These are phyloP conservation scores for Meteorus sp. DNA, from an alignment of 1,140 invertebrate genomes.

Conservation along the genomic window DNA sequence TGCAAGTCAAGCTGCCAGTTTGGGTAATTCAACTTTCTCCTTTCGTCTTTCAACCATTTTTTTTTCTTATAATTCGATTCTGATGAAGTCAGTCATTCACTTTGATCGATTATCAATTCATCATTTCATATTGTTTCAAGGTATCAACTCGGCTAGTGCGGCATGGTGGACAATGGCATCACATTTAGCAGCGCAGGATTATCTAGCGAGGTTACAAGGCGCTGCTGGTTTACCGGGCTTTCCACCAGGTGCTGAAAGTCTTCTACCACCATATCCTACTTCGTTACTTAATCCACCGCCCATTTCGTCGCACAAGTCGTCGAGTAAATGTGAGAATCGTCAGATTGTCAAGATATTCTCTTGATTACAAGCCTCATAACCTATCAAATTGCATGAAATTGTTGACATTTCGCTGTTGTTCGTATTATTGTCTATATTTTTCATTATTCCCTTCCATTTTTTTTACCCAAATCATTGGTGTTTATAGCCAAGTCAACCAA, in stretches of 20 bases:
- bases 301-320: slow-evolving; percentile 55
- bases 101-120: neutral
- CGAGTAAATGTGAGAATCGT: slow-evolving; percentile 53
- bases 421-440: no score
- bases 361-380: neutral
- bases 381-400: no score
- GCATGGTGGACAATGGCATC: slow-evolving; percentile 89
- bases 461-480: slow-evolving; percentile 9
- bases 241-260: slow-evolving; percentile 58
- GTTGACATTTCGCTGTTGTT: no score
- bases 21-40: slow-evolving; percentile 63
- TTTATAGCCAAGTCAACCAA: slow-evolving; percentile 56
- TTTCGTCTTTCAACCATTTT: neutral
- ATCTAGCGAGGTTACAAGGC: slow-evolving; percentile 74
- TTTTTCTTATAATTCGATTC: neutral
- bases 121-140: slow-evolving; percentile 31
- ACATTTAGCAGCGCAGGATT: slow-evolving; percentile 82
- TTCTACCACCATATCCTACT: slow-evolving; percentile 56
- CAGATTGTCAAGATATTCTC: neutral
- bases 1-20: slow-evolving; percentile 77
- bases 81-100: no score
- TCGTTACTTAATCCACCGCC: slow-evolving; percentile 56
- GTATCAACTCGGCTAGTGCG: slow-evolving; percentile 65
- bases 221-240: slow-evolving; percentile 72
- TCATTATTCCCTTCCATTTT: no score